Evolutionary conservation across 2,113 vertebrate species (phyloP).

Genomic region (Diadophis punctatus): DNA sequence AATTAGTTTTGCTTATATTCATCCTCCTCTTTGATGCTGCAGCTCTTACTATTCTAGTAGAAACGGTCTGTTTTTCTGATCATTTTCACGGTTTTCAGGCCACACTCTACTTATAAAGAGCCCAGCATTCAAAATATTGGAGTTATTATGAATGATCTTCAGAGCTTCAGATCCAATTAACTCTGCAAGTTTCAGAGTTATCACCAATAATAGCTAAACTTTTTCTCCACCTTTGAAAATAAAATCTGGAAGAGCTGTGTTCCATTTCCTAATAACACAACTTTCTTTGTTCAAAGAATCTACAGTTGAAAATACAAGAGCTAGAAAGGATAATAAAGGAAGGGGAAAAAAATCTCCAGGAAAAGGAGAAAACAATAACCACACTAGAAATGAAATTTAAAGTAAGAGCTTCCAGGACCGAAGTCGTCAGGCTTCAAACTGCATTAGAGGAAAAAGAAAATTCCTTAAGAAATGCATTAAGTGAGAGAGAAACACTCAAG

Average conservation of each 20-base stretch:
- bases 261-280: not conserved
- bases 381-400: conserved; percentile 60
- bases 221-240: not conserved
- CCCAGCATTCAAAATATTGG: not conserved
- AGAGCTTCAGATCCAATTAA: not conserved
- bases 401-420: conserved; percentile 40
- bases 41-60: not conserved
- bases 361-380: conserved; percentile 67
- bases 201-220: not conserved
- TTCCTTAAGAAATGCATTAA: conserved; percentile 55
- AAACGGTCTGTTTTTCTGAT: not conserved
- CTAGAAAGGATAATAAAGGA: conserved; percentile 63
- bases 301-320: conserved; percentile 56
- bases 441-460: conserved; percentile 68
- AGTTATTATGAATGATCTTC: not conserved
- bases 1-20: not conserved
- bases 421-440: conserved; percentile 62
- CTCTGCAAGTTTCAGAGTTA: not conserved
- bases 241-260: not conserved
- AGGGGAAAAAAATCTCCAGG: conserved; percentile 44
- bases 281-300: conserved; percentile 50
- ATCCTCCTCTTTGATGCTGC: not conserved
- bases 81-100: not conserved
- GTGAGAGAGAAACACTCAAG: conserved; percentile 60
- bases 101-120: not conserved